phyloP scores from a whole-genome alignment of 2,113 vertebrate species.

The Aegotheles bennettii region DNA sequence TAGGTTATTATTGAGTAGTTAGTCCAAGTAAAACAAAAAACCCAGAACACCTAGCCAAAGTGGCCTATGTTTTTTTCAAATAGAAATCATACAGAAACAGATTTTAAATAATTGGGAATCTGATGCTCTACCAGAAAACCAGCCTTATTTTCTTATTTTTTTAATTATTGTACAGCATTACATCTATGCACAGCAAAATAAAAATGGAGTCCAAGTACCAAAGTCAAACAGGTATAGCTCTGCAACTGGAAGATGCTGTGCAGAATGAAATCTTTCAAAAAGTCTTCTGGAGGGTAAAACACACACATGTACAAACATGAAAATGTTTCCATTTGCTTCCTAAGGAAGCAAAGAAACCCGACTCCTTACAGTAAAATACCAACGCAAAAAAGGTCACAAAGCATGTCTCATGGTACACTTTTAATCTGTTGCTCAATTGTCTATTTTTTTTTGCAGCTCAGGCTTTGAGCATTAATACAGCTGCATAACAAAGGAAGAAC shows the following conservation, averaged over 20 bases:
- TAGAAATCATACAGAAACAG: not conserved
- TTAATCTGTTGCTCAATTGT: not conserved
- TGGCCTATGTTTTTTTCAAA: not conserved
- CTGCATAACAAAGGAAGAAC: not conserved
- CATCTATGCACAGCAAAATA: not conserved
- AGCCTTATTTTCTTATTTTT: not conserved
- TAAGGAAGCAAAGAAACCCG: not conserved
- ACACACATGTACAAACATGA: rapidly evolving
- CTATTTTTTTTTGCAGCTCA: not conserved
- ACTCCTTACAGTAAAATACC: not conserved
- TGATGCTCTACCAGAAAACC: not conserved
- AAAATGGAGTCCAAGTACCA: not conserved
- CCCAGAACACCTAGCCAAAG: not conserved
- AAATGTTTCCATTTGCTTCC: not conserved
- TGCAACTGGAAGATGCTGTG: not conserved
- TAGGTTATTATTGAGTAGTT: not conserved
- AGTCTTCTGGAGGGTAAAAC: not conserved
- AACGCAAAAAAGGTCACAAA: not conserved
- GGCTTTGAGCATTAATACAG: not conserved
- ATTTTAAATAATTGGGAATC: not conserved
- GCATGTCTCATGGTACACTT: not conserved
- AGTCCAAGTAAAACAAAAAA: not conserved
- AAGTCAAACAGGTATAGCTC: not conserved
- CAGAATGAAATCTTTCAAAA: not conserved
- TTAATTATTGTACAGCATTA: not conserved